Evolutionary conservation across 1,140 invertebrate species (phyloP), one percentile per base, ranked within the genome.

Genomic region (Spodoptera frugiperda): DNA sequence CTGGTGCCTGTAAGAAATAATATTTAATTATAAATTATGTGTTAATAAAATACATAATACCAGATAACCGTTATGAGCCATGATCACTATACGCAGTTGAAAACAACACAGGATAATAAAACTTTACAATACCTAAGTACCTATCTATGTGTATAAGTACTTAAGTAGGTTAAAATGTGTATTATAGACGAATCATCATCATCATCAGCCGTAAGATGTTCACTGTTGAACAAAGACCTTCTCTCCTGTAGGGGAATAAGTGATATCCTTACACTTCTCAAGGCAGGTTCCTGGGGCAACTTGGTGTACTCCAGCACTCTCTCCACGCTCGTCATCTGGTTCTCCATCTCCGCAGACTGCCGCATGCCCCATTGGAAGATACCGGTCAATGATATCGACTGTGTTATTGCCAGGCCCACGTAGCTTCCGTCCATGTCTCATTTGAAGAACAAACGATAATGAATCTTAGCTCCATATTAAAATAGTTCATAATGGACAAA

Each of bases 401-500:
- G 98, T 0, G 97, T 97, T 72, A 99, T 96, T 0, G 97, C 97
- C 15, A 99, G 89, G 9, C 98, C 98, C 17, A 98, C 97, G 55
- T 95, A 93, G 10, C 96, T 96, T 3, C 95, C 95, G 44, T 91
- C 89, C 71, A 88, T 87, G 49, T 91, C 91, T 90, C 59, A 21
- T 48, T 54, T 44, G 10, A 8, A n/a, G 17, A 39, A 53, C 25
- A 57, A 30, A 57, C 9, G 25, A 21, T 21, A 2, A 2, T 25
- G 25, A 25, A 25, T 25, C 25, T 25, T 25, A 25, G 25, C 5
- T 25, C 5, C 25, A 25, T 25, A 25, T 25, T 25, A 25, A 0
- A 25, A 25, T 25, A 3, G 25, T 25, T 2, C 25, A 25, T 4
- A 25, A 25, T 25, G 21, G 21, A 25, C 3, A 3, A 25, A 1